A percentile compares a stretch with the other conserved stretches of the same genome.
These are phyloP conservation scores for Eudyptes chrysolophus DNA, from an alignment of 2,113 vertebrate genomes.

Conservation along the genomic window DNA sequence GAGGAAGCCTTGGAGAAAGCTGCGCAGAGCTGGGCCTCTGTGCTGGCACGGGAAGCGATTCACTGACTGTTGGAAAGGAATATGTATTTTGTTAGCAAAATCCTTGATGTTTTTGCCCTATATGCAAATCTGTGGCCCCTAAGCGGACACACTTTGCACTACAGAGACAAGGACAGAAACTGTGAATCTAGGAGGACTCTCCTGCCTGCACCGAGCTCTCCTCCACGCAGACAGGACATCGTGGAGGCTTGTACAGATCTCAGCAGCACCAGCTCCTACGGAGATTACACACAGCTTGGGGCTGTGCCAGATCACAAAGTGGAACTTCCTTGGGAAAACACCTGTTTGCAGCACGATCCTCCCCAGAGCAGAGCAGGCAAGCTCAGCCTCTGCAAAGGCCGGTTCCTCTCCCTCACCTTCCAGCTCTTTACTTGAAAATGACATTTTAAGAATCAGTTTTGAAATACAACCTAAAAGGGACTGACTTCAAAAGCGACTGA, in stretches of 20 bases:
- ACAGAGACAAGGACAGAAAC: not conserved
- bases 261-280: accelerated
- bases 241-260: not conserved
- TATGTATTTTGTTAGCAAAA: not conserved
- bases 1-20: slow-evolving; percentile 86
- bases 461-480: not conserved
- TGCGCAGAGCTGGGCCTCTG: slow-evolving; percentile 85
- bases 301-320: not conserved
- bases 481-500: slow-evolving; percentile 16
- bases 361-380: not conserved
- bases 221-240: accelerated
- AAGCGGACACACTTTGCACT: not conserved
- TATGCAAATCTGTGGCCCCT: not conserved
- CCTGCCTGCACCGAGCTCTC: not conserved
- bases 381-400: not conserved
- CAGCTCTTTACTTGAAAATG: not conserved
- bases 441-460: not conserved
- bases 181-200: not conserved
- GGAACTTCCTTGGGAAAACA: slow-evolving; percentile 11
- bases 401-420: not conserved
- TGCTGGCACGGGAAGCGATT: slow-evolving; percentile 68
- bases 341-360: not conserved
- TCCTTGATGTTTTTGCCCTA: not conserved
- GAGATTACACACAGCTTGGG: not conserved
- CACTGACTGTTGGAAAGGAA: slow-evolving; percentile 66